Conservation (phyloP, 1,140 invertebrate species). For the Bombus polaris region DNA sequence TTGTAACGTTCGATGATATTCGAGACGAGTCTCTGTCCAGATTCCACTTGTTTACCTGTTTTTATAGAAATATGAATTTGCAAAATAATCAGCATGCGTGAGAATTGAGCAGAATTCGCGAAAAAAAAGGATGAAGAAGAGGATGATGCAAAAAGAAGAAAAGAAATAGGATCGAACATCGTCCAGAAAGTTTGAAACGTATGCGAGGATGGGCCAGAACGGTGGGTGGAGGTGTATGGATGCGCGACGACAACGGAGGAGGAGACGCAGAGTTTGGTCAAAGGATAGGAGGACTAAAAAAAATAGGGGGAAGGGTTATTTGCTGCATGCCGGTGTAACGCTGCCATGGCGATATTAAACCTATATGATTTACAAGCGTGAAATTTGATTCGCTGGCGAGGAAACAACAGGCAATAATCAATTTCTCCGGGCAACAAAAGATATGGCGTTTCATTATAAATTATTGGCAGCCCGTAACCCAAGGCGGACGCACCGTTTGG, state of each 20-base stretch:
- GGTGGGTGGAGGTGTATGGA: not conserved
- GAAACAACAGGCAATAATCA: slow-evolving; percentile 68
- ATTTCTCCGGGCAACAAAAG: slow-evolving; percentile 63
- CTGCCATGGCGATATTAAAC: slow-evolving; percentile 65
- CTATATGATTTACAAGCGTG: slow-evolving; percentile 70
- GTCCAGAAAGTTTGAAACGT: not conserved
- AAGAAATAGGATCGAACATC: too few relatives aligned
- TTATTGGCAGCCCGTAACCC: slow-evolving; percentile 55
- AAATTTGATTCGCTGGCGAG: slow-evolving; percentile 68
- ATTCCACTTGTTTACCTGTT: too few relatives aligned
- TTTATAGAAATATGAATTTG: too few relatives aligned
- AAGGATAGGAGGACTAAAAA: slow-evolving; percentile 32
- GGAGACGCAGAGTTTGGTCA: slow-evolving; percentile 10
- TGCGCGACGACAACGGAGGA: not conserved
- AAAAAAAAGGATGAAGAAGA: too few relatives aligned
- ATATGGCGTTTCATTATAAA: slow-evolving; percentile 57
- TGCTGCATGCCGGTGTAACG: slow-evolving; percentile 49
- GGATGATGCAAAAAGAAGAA: too few relatives aligned
- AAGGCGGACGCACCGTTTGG: not conserved
- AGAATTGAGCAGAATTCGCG: too few relatives aligned
- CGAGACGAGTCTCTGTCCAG: too few relatives aligned
- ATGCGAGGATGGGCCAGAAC: too few relatives aligned
- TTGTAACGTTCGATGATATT: too few relatives aligned
- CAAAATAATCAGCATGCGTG: too few relatives aligned
- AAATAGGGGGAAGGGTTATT: slow-evolving; percentile 39